Base-by-base conservation (phyloP, 1,140 invertebrate genomes). In the Planococcus citri region DNA sequence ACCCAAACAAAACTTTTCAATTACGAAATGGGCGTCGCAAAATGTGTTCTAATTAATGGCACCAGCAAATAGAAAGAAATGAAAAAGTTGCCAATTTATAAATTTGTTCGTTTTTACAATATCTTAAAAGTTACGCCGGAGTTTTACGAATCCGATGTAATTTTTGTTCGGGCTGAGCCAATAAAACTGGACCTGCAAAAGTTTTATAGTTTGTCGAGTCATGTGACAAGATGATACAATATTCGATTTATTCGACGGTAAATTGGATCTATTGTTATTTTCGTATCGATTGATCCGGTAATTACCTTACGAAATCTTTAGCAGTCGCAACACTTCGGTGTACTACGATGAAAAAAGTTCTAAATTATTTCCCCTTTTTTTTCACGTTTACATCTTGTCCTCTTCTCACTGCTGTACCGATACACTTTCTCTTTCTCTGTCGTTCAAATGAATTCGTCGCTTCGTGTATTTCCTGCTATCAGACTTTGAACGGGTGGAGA, bases 51-150 rank as follows among this genome's bases (percentile, higher is more conserved):
- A 51, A 51, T 51, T 51, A 51, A 51, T 51, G 41, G n/a, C 41
- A 20, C 41, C 10, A 51, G 41, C 41, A 20, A 51, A 51, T 20
- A 51, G 41, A 20, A 51, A 51, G 41, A 51, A 51, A 51, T 51
- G 41, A 51, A 51, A 51, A 51, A 51, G 41, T 51, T 51, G 41
- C 41, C 41, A 51, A 51, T 51, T 51, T 6, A 51, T 51, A 51
- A 51, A 51, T 51, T 51, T 51, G 41, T 51, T 51, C 41, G 41
- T 20, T 51, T 51, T 51, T 51, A 51, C 41, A 51, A 51, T 51
- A 51, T 51, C 41, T 51, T 51, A 3, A 51, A 51, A 51, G 41
- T 51, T 51, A n/a, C 41, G 41, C 41, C 41, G 41, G 4, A 51
- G 12, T 51, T 51, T 51, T 51, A 51, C 41, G 17, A n/a, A 51